phyloP scores from a whole-genome alignment of 2,113 vertebrate species.

The Emydura subglobosa region DNA sequence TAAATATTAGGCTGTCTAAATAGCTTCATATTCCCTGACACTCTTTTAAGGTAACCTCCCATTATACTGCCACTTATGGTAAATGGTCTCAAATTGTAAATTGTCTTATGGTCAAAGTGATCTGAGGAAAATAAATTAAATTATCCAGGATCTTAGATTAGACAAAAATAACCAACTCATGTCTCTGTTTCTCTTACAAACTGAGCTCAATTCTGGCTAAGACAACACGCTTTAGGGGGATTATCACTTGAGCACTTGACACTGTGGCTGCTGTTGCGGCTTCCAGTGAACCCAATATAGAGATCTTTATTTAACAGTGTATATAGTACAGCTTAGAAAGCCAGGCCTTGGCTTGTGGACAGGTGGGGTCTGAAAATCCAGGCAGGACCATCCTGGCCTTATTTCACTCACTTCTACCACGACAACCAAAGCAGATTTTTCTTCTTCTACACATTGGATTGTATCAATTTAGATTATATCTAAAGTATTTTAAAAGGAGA shows the following conservation, averaged over 20 bases:
- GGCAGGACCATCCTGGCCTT: not conserved
- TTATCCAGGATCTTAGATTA: not conserved
- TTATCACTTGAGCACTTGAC: not conserved
- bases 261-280: constrained; percentile 40
- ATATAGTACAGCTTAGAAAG: not conserved
- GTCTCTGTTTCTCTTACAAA: accelerated
- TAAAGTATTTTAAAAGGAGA: constrained; percentile 47
- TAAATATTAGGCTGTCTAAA: not conserved
- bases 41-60: not conserved
- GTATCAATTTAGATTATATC: not conserved
- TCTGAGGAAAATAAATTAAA: not conserved
- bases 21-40: not conserved
- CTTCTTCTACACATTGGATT: not conserved
- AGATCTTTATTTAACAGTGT: not conserved
- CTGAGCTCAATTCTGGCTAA: not conserved
- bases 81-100: not conserved
- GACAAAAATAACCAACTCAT: not conserved
- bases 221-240: not conserved
- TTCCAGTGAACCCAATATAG: not conserved
- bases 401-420: not conserved
- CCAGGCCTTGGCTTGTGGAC: not conserved
- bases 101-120: no score
- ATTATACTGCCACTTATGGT: not conserved
- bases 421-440: not conserved
- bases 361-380: not conserved